Conservation (phyloP, 2,888 invertebrate genomes). For the Xylota segnis region DNA sequence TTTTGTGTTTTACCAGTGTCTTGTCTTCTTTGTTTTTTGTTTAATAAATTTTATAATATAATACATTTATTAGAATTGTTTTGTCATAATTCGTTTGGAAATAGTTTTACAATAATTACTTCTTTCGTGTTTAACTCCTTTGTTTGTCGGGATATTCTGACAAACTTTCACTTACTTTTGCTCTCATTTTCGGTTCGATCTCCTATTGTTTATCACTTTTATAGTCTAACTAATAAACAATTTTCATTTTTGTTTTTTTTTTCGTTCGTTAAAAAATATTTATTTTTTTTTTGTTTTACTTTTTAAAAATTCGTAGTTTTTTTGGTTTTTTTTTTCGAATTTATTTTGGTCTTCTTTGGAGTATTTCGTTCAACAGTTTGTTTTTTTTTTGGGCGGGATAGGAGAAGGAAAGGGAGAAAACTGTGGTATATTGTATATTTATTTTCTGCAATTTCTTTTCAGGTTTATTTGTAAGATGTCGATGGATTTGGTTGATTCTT, state of each 20-base stretch:
- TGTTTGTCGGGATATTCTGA: not conserved
- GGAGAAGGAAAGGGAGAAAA: slow-evolving; percentile 39
- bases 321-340: slow-evolving; percentile 51
- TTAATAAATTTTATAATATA: slow-evolving; percentile 59
- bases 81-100: slow-evolving; percentile 53
- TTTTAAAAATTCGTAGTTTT: slow-evolving; percentile 64
- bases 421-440: not conserved
- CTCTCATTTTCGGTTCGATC: slow-evolving; percentile 3
- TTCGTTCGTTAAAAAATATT: slow-evolving; percentile 63
- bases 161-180: slow-evolving; percentile 6
- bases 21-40: slow-evolving; percentile 9
- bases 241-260: slow-evolving; percentile 17
- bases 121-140: slow-evolving; percentile 45
- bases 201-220: slow-evolving; percentile 56
- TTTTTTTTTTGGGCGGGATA: slow-evolving; percentile 39
- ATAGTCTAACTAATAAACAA: slow-evolving; percentile 70
- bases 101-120: slow-evolving; percentile 33
- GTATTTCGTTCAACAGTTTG: slow-evolving; percentile 28
- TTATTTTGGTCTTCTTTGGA: slow-evolving; percentile 69
- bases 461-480: slow-evolving; percentile 35
- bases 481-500: slow-evolving; percentile 64
- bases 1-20: not conserved
- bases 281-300: slow-evolving; percentile 26
- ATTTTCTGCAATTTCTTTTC: slow-evolving; percentile 35
- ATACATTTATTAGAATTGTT: slow-evolving; percentile 67